A percentile compares a stretch with the other conserved stretches of the same genome.
Conservation (phyloP, 2,113 vertebrate species). For the Cynopterus brachyotis region DNA sequence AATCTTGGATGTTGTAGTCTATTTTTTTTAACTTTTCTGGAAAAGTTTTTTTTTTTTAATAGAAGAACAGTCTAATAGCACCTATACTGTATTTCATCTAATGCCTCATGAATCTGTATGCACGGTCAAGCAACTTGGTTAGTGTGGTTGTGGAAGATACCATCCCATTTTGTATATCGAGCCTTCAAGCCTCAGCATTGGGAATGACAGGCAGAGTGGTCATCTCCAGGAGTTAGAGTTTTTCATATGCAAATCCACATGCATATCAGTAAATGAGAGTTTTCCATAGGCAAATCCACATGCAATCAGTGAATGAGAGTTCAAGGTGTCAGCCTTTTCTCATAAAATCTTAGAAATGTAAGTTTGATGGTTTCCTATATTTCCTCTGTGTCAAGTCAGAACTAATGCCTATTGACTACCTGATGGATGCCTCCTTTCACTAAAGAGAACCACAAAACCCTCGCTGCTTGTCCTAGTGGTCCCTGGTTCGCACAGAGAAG, state of each 20-base stretch:
- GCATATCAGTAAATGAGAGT: neutral
- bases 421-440: neutral
- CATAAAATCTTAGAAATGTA: neutral
- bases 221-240: neutral
- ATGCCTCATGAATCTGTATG: neutral
- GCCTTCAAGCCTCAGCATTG: neutral
- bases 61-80: neutral
- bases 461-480: neutral
- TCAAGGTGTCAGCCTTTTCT: neutral
- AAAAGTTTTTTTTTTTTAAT: neutral
- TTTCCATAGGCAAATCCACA: fast-evolving
- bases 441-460: neutral
- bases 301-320: neutral
- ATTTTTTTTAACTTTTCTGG: neutral
- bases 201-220: neutral
- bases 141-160: neutral
- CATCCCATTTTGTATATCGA: neutral
- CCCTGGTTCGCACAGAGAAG: neutral
- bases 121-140: neutral
- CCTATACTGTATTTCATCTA: neutral
- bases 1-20: neutral
- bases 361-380: neutral
- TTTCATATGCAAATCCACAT: fast-evolving
- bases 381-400: neutral
- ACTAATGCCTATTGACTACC: neutral